Conservation (phyloP, 2,888 invertebrate species). For the Cheilosia variabilis region DNA sequence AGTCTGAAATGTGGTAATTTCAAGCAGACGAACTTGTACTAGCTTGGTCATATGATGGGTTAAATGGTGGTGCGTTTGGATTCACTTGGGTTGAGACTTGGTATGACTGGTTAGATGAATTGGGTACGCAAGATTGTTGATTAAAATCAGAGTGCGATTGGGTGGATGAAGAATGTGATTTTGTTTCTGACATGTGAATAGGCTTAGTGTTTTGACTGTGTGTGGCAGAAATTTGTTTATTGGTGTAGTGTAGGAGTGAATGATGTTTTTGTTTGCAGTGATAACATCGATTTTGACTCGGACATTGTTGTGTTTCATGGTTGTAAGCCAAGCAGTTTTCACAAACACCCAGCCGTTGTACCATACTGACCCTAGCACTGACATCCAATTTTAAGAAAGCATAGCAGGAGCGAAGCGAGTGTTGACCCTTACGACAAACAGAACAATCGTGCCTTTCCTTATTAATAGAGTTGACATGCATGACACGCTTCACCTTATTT, state of each 20-base stretch:
- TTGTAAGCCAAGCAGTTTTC: conserved; percentile 5
- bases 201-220: neutral
- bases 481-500: neutral
- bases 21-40: no score
- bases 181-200: neutral
- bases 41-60: no score
- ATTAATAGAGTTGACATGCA: neutral
- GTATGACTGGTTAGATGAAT: no score
- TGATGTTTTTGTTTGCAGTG: conserved; percentile 31
- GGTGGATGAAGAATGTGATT: neutral
- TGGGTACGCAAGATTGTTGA: neutral
- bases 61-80: no score
- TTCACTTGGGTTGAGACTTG: no score
- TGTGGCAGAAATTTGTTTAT: neutral
- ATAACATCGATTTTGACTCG: conserved; percentile 24
- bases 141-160: neutral
- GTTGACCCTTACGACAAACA: neutral
- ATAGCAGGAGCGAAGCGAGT: neutral
- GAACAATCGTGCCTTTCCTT: neutral
- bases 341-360: neutral
- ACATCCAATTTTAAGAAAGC: neutral
- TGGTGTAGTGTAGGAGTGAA: conserved; percentile 2
- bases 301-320: conserved; percentile 14
- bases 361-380: neutral
- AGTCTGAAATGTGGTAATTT: no score